These are phyloP conservation scores for Catagonus wagneri DNA, from an alignment of 2,113 vertebrate genomes.

Conservation along the genomic window DNA sequence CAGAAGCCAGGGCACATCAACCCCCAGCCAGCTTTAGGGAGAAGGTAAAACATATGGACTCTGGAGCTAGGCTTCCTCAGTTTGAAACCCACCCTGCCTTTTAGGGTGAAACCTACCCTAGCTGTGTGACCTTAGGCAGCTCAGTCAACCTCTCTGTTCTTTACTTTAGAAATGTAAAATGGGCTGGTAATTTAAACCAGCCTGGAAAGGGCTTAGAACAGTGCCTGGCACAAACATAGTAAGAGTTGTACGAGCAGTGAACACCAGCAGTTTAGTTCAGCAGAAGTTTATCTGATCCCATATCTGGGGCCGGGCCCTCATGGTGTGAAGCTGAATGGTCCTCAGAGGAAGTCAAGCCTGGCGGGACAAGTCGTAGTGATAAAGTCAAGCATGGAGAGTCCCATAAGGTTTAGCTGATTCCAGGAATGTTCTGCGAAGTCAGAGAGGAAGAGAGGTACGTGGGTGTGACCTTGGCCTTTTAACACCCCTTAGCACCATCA, in stretches of 20 bases:
- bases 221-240: neutral
- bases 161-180: neutral
- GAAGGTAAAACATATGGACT: neutral
- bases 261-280: neutral
- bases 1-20: neutral
- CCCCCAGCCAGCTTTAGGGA: neutral
- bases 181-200: neutral
- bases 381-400: neutral
- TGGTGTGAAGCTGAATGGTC: neutral
- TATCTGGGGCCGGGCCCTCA: neutral
- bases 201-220: neutral
- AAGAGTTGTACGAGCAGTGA: fast-evolving
- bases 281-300: neutral
- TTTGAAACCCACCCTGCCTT: neutral
- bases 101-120: neutral
- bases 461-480: neutral
- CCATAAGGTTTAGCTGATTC: neutral
- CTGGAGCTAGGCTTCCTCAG: neutral
- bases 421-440: neutral
- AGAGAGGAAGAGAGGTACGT: neutral
- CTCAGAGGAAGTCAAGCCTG: neutral
- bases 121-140: neutral
- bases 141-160: neutral
- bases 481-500: neutral
- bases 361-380: neutral